Percentiles rank a stretch among this genome's conserved stretches.
Evolutionary conservation across 1,140 invertebrate species (phyloP).

Genomic region (Trichoplusia ni): DNA sequence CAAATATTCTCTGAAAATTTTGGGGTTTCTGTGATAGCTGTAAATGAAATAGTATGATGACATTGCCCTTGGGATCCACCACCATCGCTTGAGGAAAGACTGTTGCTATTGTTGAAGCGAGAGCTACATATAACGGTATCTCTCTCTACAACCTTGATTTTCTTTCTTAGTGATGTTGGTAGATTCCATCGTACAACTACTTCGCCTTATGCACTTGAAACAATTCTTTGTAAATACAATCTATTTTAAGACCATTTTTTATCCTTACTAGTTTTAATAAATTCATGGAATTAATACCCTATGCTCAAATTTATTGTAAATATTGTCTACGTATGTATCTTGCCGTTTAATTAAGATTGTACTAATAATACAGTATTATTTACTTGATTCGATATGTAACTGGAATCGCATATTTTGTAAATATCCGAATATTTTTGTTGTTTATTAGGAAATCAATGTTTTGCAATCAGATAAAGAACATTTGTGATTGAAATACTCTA

Average conservation of each 20-base stretch:
- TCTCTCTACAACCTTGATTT: too few species aligned
- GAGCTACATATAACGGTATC: too few species aligned
- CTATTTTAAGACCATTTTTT: conserved; percentile 16
- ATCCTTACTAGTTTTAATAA: conserved; percentile 12
- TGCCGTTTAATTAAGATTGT: conserved; percentile 26
- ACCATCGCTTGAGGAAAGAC: too few species aligned
- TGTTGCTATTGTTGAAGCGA: too few species aligned
- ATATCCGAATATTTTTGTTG: conserved; percentile 11
- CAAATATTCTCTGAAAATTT: too few species aligned
- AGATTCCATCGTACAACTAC: neutral
- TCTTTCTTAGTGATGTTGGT: neutral
- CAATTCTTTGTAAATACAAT: conserved; percentile 28
- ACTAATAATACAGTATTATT: conserved; percentile 30
- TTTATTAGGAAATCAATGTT: neutral
- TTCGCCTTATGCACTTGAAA: conserved; percentile 24
- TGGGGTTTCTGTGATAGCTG: too few species aligned
- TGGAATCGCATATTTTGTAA: conserved; percentile 14
- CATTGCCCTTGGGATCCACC: too few species aligned
- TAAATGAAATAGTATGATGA: too few species aligned
- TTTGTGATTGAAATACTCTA: neutral
- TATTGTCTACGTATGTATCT: conserved; percentile 22
- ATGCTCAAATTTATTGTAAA: conserved; percentile 29
- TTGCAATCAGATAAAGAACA: neutral
- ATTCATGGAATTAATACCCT: neutral
- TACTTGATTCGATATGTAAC: neutral